These are phyloP conservation scores for Diadema setosum DNA, from an alignment of 35 echinoderm and acorn worm species.

Conservation along the genomic window DNA sequence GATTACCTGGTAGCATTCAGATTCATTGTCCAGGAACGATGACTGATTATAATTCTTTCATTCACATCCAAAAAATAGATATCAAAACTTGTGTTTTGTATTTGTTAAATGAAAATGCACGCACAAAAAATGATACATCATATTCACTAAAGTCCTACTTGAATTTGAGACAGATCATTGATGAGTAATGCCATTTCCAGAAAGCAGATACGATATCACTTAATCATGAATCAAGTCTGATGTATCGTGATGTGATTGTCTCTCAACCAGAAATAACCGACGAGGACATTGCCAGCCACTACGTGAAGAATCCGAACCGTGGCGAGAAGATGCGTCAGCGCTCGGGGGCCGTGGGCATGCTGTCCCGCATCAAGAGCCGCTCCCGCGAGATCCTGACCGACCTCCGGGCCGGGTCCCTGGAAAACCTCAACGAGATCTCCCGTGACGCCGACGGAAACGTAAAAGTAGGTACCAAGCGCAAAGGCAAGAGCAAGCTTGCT, in stretches of 20 bases:
- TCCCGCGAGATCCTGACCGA: conserved; percentile 96
- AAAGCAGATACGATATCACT: too few species aligned
- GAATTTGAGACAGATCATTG: too few species aligned
- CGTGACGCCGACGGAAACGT: conserved; percentile 6
- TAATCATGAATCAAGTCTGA: too few species aligned
- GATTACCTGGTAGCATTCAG: too few species aligned
- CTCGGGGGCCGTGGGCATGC: conserved; percentile 55
- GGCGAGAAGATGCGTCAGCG: conserved; percentile 19
- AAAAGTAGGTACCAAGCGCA: conserved; percentile 83
- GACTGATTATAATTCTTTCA: too few species aligned
- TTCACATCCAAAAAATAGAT: too few species aligned
- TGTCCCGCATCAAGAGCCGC: conserved; percentile 89
- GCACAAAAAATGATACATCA: too few species aligned
- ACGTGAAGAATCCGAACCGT: conserved; percentile 43
- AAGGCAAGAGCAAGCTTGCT: background rate
- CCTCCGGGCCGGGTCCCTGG: conserved; percentile 53
- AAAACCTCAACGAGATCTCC: conserved; percentile 57
- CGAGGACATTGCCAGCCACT: conserved; percentile 22
- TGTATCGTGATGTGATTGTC: background rate
- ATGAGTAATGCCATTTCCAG: too few species aligned
- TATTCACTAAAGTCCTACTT: too few species aligned
- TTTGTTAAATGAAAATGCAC: too few species aligned
- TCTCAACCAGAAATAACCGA: background rate
- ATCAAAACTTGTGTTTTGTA: too few species aligned
- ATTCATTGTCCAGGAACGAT: too few species aligned